Evolutionary conservation across 1,140 invertebrate genomes (phyloP), one percentile per base, ranked within the genome.

Genomic region (Aphaenogaster floridana): DNA sequence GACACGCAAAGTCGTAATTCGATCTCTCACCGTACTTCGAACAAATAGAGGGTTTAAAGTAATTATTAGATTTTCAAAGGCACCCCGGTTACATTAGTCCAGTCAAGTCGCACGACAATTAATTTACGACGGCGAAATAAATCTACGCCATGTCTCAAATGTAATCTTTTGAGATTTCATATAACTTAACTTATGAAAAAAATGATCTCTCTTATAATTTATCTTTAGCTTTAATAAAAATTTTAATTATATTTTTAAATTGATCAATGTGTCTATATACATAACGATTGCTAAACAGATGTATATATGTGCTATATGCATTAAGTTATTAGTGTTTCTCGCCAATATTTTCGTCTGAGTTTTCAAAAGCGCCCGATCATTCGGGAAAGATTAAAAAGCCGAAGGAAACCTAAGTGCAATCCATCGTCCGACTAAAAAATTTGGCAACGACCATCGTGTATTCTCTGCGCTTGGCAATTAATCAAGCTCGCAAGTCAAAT

Each of bases 1-100:
- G 28, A 83, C 83, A 88, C 81, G 86, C 86, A 45, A 88, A 86
- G 66, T 69, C 52, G 71, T 57, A 77, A 89, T 83, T 89, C 76
- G 63, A 72, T 57, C 48, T 87, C 71, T 63, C 50, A 48, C 17
- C 34, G 13, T 50, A 77, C 28, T 42, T 50, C 21, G 3, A 21
- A 45, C 9, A 52, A 50, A 54, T 48, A 80, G 34, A 15, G 6
- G 17, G 11, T 54, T 8, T 52, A 42, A 61, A 42, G 2, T 61
- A 69, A 81, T 72, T 77, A 85, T 77, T 54, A 15, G 57, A 13
- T 17, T 68, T 68, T 69, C 28, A 48, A 81, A 68, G 8, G 57
- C 9, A 63, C 8, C 5, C 1, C 15, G 8, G 59, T 64, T 42
- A 17, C 13, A 72, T 59, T 45, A 68, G 17, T 50, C 13, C 59